Evolutionary conservation across 2,797 vertebrate genomes (phyloP).

Genomic region (Manis pentadactyla): DNA sequence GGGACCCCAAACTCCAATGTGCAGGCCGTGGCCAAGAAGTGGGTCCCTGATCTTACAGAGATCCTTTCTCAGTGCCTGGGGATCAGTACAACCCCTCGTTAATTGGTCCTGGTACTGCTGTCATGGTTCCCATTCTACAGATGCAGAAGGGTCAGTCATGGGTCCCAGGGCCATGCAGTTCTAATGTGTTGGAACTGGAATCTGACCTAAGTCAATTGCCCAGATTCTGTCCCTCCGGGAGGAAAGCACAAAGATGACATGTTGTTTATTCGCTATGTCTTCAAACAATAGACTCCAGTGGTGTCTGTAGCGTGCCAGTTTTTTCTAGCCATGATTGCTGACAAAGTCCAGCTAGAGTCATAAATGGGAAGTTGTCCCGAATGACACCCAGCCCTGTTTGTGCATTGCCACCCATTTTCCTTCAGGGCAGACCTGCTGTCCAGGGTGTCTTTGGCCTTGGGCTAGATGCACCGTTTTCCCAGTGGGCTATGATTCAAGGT

Average conservation of each 20-base stretch:
- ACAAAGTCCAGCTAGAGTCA: neutral
- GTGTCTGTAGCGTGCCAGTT: neutral
- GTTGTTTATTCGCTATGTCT: neutral
- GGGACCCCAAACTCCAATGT: neutral
- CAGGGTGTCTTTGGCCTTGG: neutral
- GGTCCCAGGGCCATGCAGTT: rapidly evolving
- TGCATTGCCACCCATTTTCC: neutral
- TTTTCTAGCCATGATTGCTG: neutral
- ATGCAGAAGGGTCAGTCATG: rapidly evolving
- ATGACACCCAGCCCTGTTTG: rapidly evolving
- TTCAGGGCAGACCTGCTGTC: neutral
- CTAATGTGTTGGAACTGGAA: neutral
- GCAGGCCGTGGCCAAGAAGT: neutral
- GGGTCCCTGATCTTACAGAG: neutral
- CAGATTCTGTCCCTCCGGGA: neutral
- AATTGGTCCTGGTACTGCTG: neutral
- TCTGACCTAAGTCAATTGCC: neutral
- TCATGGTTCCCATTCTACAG: neutral
- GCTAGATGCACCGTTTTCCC: neutral
- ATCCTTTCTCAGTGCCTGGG: neutral
- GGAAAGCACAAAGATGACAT: neutral
- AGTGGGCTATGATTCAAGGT: neutral
- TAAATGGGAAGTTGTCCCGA: neutral
- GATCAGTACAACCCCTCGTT: no score
- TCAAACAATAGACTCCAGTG: neutral